Conservation (phyloP, 2,888 invertebrate genomes). For the Sphecodes monilicornis region DNA sequence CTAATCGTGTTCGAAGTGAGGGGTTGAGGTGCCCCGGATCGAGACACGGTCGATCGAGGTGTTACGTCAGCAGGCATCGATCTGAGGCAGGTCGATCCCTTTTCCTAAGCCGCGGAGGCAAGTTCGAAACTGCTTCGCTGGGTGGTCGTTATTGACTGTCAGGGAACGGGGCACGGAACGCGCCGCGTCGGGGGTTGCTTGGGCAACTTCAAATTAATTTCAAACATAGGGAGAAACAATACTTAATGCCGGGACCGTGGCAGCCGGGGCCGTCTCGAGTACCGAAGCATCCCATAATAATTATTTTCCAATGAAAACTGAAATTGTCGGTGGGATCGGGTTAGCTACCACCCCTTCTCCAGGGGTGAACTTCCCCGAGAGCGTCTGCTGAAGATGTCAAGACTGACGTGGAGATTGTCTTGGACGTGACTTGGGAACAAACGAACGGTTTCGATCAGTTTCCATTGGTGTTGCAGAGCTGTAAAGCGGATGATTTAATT, state of each 20-base stretch:
- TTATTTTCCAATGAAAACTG: conserved; percentile 71
- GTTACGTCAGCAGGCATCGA: conserved; percentile 31
- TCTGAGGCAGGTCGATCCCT: conserved; percentile 70
- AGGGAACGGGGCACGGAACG: conserved; percentile 69
- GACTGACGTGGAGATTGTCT: conserved; percentile 41
- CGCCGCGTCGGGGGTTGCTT: conserved; percentile 75
- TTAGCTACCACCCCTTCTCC: conserved; percentile 16
- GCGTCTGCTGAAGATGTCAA: conserved; percentile 55
- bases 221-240: conserved; percentile 77
- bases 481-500: background rate
- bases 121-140: conserved; percentile 81
- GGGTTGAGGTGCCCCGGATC: background rate
- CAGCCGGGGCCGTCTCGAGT: conserved; percentile 50
- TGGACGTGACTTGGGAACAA: conserved; percentile 19
- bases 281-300: conserved; percentile 65
- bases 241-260: conserved; percentile 58
- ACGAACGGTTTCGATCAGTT: conserved; percentile 16
- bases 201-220: conserved; percentile 82
- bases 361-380: conserved; percentile 48
- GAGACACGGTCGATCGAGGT: background rate
- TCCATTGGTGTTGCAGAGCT: background rate
- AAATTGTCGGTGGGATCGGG: conserved; percentile 49
- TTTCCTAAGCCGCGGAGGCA: conserved; percentile 71
- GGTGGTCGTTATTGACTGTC: conserved; percentile 82
- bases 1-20: background rate